A percentile compares a stretch with the other conserved stretches of the same genome.
Conservation (phyloP, 2,113 vertebrate genomes). For the Atractosteus spatula region DNA sequence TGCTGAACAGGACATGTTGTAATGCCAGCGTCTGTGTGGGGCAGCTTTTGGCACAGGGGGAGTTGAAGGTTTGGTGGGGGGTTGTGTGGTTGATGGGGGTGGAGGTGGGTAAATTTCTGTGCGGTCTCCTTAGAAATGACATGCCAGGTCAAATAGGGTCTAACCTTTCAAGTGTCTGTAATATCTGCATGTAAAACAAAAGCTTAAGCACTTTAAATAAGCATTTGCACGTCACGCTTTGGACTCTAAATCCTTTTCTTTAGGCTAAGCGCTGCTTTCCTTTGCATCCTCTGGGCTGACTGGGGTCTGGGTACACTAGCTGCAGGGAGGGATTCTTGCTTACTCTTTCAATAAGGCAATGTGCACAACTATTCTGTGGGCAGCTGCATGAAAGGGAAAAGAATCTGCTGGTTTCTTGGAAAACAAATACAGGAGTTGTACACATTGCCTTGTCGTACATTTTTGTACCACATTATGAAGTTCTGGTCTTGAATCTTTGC, state of each 20-base stretch:
- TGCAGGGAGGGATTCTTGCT: slow-evolving; percentile 28
- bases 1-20: slow-evolving; percentile 49
- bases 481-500: slow-evolving; percentile 47
- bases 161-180: too few species aligned
- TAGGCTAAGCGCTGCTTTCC: slow-evolving; percentile 21
- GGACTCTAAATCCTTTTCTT: background rate
- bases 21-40: slow-evolving; percentile 20
- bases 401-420: slow-evolving; percentile 66
- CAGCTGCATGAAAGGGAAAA: slow-evolving; percentile 49
- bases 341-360: slow-evolving; percentile 53
- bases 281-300: slow-evolving; percentile 22
- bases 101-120: too few species aligned
- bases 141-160: too few species aligned
- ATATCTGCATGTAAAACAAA: slow-evolving; percentile 40
- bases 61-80: background rate
- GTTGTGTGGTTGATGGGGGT: background rate
- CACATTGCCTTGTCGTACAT: slow-evolving; percentile 64
- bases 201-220: slow-evolving; percentile 17
- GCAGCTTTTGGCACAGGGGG: too few species aligned
- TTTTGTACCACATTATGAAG: slow-evolving; percentile 56
- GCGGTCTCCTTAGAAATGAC: too few species aligned
- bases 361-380: slow-evolving; percentile 70
- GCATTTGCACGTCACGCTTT: too few species aligned
- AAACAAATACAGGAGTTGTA: slow-evolving; percentile 62
- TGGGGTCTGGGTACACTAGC: slow-evolving; percentile 18